Evolutionary conservation across 1,140 invertebrate species (phyloP), one percentile per base, ranked within the genome.

Genomic region (Penaeus chinensis): DNA sequence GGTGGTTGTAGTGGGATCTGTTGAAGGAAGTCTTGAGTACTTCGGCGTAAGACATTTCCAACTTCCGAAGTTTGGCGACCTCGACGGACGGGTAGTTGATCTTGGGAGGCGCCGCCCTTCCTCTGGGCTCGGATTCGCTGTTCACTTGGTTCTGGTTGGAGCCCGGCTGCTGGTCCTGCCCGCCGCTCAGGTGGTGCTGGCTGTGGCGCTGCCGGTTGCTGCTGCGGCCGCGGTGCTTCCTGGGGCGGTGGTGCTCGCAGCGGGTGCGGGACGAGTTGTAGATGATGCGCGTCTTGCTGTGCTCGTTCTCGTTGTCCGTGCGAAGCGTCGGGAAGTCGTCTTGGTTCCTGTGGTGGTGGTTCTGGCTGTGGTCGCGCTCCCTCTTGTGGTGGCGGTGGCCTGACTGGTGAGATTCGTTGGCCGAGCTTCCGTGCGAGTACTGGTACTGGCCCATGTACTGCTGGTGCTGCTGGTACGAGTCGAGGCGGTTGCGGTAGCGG

Each of bases 21-120:
- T 71, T 82, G 37, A 89, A 78, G 13, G 88, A 88, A 42, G 84
- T 79, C 79, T 90, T 90, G 54, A 97, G 92, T 7, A 95, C 96
- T 91, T 97, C 96, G 0, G 96, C 96, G 91, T 97, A 97, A 7
- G 96, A 96, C 91, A 96, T 94, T 90, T 97, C 96, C 47, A 97
- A 92, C 90, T 95, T 94, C 91, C 95, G 95, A 71, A 97, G 92
- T 90, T 95, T 95, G 89, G 96, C 95, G 18, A 97, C 94, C 89
- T 96, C 96, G 90, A 96, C 95, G 0, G 96, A 96, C 7, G 96
- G 95, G 18, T 94, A 94, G 91, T 95, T 95, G 27, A 95, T 3
- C 81, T 90, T 87, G 32, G 82, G 78, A 24, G 81, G 71, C 5
- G 81, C 32, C 16, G 80, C 60, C 32, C 66, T 82, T 61, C 37